A percentile compares a stretch with the other conserved stretches of the same genome.
phyloP scores from a whole-genome alignment of 2,888 invertebrate genomes.

The Caenorhabditis drosophilae region DNA sequence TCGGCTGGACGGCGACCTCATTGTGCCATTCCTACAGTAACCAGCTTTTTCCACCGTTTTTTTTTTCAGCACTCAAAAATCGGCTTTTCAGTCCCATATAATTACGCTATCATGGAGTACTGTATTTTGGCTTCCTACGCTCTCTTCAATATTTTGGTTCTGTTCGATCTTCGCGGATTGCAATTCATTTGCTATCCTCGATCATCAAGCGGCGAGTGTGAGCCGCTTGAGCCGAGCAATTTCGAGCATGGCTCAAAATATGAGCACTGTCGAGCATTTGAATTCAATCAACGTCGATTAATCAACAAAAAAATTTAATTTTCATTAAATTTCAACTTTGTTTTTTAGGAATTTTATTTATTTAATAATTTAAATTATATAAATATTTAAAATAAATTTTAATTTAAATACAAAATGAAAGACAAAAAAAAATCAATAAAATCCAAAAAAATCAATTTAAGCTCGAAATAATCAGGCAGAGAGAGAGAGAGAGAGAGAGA shows the following conservation, averaged over 20 bases:
- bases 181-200: slow-evolving; percentile 61
- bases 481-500: no score
- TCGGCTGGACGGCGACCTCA: slow-evolving; percentile 32
- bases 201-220: slow-evolving; percentile 61
- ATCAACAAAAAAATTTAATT: background rate
- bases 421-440: slow-evolving; percentile 2
- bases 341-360: background rate
- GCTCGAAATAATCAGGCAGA: no score
- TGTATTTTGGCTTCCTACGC: slow-evolving; percentile 50
- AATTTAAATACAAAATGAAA: background rate
- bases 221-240: slow-evolving; percentile 57
- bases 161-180: slow-evolving; percentile 52
- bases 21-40: slow-evolving; percentile 49
- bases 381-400: background rate
- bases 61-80: background rate
- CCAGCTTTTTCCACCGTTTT: background rate
- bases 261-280: slow-evolving; percentile 47
- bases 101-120: slow-evolving; percentile 61
- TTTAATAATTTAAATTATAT: background rate
- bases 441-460: slow-evolving; percentile 1
- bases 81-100: slow-evolving; percentile 53
- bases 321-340: background rate
- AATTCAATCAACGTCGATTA: slow-evolving; percentile 39
- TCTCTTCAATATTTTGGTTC: slow-evolving; percentile 50
- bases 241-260: slow-evolving; percentile 48